Conservation (phyloP, 2,113 vertebrate genomes). For the Cyrtonyx montezumae region DNA sequence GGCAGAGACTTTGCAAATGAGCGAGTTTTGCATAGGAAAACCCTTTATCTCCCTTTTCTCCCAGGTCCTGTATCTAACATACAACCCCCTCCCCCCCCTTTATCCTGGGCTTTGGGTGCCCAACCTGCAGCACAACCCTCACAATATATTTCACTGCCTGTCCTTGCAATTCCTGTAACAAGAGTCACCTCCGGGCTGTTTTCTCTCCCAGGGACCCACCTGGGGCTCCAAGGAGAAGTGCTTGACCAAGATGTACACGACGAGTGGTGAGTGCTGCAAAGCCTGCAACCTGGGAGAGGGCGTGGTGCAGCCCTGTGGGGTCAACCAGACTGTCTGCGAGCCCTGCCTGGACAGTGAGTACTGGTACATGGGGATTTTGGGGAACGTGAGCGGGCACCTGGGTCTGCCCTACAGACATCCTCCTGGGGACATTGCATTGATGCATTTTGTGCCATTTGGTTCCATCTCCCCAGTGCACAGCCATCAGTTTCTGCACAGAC, state of each 20-base stretch:
- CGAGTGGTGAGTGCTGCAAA: constrained; percentile 86
- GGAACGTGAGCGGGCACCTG: accelerated
- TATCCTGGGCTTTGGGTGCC: accelerated
- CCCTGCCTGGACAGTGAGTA: constrained; percentile 97
- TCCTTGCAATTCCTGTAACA: neutral
- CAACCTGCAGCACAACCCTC: accelerated
- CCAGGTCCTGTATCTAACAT: accelerated
- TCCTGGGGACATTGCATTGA: accelerated
- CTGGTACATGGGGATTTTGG: accelerated
- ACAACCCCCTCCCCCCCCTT: accelerated
- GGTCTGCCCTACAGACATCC: accelerated
- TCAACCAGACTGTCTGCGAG: constrained; percentile 87
- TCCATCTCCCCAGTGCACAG: accelerated
- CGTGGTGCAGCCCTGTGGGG: constrained; percentile 83
- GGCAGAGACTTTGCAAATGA: accelerated
- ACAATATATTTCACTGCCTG: accelerated
- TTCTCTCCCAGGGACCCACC: neutral
- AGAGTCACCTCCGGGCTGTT: neutral
- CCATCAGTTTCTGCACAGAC: accelerated
- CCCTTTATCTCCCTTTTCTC: neutral
- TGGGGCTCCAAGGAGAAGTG: constrained; percentile 73
- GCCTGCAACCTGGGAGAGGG: constrained; percentile 93
- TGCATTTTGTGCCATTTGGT: accelerated
- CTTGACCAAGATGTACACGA: constrained; percentile 76
- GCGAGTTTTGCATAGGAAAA: accelerated